A percentile compares a stretch with the other conserved stretches of the same genome.
These are phyloP conservation scores for Troilus luridus DNA, from an alignment of 2,888 invertebrate genomes.

Conservation along the genomic window DNA sequence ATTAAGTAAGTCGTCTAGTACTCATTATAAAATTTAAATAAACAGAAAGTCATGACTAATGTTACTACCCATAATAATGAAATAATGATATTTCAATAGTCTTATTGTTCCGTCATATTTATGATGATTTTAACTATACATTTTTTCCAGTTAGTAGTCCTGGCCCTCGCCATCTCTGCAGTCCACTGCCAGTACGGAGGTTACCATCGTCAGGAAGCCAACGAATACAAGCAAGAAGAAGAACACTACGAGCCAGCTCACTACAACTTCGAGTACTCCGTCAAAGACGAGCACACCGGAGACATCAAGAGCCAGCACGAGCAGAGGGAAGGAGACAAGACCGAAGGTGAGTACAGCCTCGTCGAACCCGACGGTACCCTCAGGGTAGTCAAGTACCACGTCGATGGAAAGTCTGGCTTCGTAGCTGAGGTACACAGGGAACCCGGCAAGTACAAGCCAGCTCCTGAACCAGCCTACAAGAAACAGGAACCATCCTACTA, in stretches of 20 bases:
- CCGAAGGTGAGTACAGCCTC: conserved; percentile 74
- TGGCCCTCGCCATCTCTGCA: neutral
- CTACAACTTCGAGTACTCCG: conserved; percentile 80
- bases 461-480: conserved; percentile 2
- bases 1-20: neutral
- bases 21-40: neutral
- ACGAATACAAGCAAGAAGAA: neutral
- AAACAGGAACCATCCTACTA: neutral
- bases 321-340: conserved; percentile 80
- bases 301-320: conserved; percentile 82
- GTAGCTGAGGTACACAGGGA: conserved; percentile 74
- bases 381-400: conserved; percentile 80
- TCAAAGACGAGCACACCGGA: conserved; percentile 81
- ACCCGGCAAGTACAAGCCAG: neutral
- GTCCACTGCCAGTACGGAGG: conserved; percentile 43
- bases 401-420: conserved; percentile 84
- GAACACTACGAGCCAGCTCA: conserved; percentile 67
- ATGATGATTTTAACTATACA: no score
- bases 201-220: neutral
- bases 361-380: conserved; percentile 80
- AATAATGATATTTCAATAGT: neutral
- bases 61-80: no score
- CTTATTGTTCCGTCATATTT: no score
- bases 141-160: conserved; percentile 28
- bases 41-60: neutral